Evolutionary conservation across 1,140 invertebrate species (phyloP).

Genomic region (Pseudomyrmex gracilis): DNA sequence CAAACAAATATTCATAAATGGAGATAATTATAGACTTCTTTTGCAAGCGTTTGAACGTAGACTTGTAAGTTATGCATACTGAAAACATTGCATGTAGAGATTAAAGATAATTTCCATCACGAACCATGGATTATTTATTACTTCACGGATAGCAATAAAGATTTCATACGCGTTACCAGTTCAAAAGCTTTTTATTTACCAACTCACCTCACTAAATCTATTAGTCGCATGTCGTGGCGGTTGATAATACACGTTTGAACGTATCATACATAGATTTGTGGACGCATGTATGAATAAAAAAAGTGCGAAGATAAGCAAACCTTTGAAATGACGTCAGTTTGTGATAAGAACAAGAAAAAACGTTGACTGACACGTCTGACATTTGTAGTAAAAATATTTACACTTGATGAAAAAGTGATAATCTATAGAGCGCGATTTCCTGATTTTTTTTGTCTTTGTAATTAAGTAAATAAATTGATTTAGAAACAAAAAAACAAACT

Average conservation of each 20-base stretch:
- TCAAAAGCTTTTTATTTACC: conserved; percentile 37
- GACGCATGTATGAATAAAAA: conserved; percentile 11
- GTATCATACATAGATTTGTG: conserved; percentile 18
- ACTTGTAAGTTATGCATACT: background rate
- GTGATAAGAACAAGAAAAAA: conserved; percentile 20
- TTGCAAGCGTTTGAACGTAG: background rate
- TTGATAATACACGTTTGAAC: conserved; percentile 53
- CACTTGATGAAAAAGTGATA: background rate
- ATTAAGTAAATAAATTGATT: conserved; percentile 35
- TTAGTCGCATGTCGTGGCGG: conserved; percentile 7
- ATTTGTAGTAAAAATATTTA: background rate
- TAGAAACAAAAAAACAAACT: background rate
- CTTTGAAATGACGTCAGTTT: conserved; percentile 52
- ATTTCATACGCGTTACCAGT: conserved; percentile 62
- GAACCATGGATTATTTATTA: conserved; percentile 63
- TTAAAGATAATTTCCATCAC: conserved; percentile 70
- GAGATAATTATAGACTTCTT: background rate
- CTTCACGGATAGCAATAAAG: conserved; percentile 61
- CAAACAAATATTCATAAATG: conserved; percentile 34
- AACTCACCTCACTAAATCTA: conserved; percentile 56
- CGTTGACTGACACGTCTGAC: conserved; percentile 5
- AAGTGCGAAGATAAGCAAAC: conserved; percentile 54
- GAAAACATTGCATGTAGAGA: conserved; percentile 34
- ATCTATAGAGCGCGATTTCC: background rate
- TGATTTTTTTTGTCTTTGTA: background rate